Base-by-base conservation (phyloP, 2,113 vertebrate genomes). In the Triplophysa siluroides region DNA sequence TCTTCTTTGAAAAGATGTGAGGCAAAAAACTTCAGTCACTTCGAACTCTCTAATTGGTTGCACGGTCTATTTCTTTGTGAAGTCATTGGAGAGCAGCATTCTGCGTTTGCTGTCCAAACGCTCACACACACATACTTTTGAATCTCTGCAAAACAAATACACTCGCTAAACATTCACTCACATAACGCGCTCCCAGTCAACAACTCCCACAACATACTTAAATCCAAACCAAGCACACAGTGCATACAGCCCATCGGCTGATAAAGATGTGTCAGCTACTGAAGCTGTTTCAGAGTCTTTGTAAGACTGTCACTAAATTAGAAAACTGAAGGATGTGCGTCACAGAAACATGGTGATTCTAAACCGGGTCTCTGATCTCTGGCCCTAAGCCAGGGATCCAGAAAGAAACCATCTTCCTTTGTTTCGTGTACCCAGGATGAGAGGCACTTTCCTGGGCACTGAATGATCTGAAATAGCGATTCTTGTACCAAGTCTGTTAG, bases 401-500 rank as follows among this genome's bases (percentile, higher is more conserved):
- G 50, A 71, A 50, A 63, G 43, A 79, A 60, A 10, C 24, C 58
- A 67, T 79, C 41, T 18, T 58, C 38, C 38, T 69, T 58, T 24
- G 58, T 64, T 71, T 50, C n/a, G 21, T 43, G 33, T 24, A 71
- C 67, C 58, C 58, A 70, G 41, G 41, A 61, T 47, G 77, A 69
- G 65, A 78, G 77, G 52, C 77, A 70, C 29, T 69, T 69, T 69
- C 54, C 77, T 69, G 77, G 54, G 38, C 9, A 29, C 19, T 62
- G 56, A 56, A 56, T 0, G 11, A 38, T 38, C 14, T 33, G 69
- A 72, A 58, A 24, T 24, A 41, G 10, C 23, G 52, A 73, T 50
- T 13, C 52, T 74, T 24, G 18, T 54, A 56, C 78, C 41, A 52
- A 19, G n/a, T 23, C 8, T 33, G 16, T n/a, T n/a, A 71, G 13